Conservation (phyloP, 2,797 vertebrate species). For the Microtus obscurus region DNA sequence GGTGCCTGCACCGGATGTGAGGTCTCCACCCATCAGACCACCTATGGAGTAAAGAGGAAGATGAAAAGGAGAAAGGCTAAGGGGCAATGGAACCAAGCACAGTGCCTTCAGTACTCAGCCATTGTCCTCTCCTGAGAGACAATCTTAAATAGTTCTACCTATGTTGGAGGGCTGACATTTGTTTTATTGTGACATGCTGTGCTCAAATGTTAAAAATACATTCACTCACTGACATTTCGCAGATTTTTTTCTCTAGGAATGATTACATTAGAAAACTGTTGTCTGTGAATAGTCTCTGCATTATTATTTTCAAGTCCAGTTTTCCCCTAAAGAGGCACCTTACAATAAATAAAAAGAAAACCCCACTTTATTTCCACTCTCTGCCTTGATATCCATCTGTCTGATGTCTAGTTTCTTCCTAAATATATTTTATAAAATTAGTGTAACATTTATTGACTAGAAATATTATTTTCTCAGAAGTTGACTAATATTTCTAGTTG, state of each 20-base stretch:
- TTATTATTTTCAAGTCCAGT: conserved; percentile 65
- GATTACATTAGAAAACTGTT: conserved; percentile 87
- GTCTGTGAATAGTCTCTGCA: conserved; percentile 45
- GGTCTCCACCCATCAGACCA: conserved; percentile 99
- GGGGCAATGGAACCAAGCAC: conserved; percentile 69
- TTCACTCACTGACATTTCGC: conserved; percentile 75
- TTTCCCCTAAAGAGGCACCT: conserved; percentile 53
- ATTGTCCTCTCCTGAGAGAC: conserved; percentile 45
- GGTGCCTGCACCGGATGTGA: conserved; percentile 99
- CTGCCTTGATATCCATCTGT: conserved; percentile 18
- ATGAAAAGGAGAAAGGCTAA: conserved; percentile 75
- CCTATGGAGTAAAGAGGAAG: conserved; percentile 90
- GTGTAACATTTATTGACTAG: neutral
- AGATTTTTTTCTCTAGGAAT: conserved; percentile 86
- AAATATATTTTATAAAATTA: conserved; percentile 54
- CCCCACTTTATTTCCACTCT: neutral
- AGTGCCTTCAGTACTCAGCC: conserved; percentile 54
- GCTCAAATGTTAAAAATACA: conserved; percentile 79
- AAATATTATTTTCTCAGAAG: conserved; percentile 40
- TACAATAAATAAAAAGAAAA: conserved; percentile 3
- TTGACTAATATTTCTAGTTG: neutral
- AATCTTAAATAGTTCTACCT: conserved; percentile 43
- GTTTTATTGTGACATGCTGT: conserved; percentile 75
- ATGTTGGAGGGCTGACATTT: conserved; percentile 67
- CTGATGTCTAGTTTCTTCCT: conserved; percentile 19